Evolutionary conservation across 1,140 invertebrate species (phyloP).

Genomic region (Dendroctonus valens): DNA sequence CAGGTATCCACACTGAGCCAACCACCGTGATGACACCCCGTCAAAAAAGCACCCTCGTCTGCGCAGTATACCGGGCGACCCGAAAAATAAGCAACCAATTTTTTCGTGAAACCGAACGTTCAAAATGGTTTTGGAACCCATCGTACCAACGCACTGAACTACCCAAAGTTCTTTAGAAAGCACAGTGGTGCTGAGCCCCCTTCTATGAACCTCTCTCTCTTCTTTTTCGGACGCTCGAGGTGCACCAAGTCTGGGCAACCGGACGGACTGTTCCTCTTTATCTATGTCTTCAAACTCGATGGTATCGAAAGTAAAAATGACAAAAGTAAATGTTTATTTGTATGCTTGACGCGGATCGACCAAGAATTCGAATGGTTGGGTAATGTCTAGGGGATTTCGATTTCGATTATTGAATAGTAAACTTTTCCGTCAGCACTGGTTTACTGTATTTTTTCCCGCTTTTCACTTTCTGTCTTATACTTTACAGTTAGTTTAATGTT

Average conservation of each 20-base stretch:
- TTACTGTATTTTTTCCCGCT: too few species aligned
- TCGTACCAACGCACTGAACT: constrained; percentile 66
- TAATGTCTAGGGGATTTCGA: neutral
- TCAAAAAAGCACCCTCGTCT: constrained; percentile 4
- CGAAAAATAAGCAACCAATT: constrained; percentile 47
- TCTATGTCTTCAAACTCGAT: constrained; percentile 19
- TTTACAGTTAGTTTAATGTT: too few species aligned
- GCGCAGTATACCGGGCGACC: constrained; percentile 19
- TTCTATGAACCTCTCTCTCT: constrained; percentile 16
- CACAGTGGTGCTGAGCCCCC: constrained; percentile 19
- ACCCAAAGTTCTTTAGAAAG: constrained; percentile 30
- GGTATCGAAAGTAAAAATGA: constrained; percentile 32
- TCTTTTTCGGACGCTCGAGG: constrained; percentile 7
- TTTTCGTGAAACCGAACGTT: constrained; percentile 71
- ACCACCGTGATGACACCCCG: constrained; percentile 2
- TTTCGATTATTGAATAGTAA: too few species aligned
- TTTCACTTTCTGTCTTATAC: too few species aligned
- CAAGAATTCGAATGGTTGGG: constrained; percentile 13
- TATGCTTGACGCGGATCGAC: constrained; percentile 13
- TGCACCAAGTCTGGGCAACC: constrained; percentile 17
- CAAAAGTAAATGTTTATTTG: constrained; percentile 26
- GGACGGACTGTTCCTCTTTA: neutral
- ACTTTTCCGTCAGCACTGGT: too few species aligned
- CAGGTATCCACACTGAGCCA: constrained; percentile 21
- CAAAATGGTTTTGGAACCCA: constrained; percentile 71